These are phyloP conservation scores for Chrysocyon brachyurus DNA, from an alignment of 2,797 vertebrate genomes.

Conservation along the genomic window DNA sequence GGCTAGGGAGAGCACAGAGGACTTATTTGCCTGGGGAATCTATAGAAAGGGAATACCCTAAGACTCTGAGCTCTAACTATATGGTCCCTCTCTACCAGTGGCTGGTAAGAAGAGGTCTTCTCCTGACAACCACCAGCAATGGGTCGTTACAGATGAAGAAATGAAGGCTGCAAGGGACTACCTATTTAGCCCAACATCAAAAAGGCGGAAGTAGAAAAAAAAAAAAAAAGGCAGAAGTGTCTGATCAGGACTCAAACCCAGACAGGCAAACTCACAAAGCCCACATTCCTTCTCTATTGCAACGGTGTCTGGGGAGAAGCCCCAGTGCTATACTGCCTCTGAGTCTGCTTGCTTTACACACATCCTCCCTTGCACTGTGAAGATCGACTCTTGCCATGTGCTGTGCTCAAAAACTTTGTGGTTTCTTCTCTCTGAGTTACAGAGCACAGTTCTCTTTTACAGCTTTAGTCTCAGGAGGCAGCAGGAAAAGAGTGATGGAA, in stretches of 20 bases:
- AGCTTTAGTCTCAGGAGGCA: not conserved
- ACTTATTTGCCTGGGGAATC: not conserved
- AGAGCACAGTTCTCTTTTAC: not conserved
- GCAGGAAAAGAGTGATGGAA: not conserved
- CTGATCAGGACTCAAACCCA: not conserved
- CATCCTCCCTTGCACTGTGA: rapidly evolving
- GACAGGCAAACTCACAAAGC: not conserved
- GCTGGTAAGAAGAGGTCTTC: not conserved
- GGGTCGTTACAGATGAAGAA: not conserved
- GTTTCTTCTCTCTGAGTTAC: not conserved
- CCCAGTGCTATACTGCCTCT: no score
- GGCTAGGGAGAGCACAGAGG: not conserved
- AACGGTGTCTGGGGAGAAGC: not conserved
- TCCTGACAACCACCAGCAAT: not conserved
- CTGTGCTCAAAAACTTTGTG: not conserved
- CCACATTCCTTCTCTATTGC: rapidly evolving
- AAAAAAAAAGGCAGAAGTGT: not conserved
- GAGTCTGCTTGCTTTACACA: rapidly evolving
- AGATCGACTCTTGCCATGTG: not conserved
- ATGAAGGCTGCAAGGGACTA: not conserved
- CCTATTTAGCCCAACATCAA: not conserved
- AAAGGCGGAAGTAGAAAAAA: not conserved
- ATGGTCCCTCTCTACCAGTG: not conserved
- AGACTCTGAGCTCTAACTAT: not conserved
- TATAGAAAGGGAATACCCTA: not conserved